Evolutionary conservation across 2,888 invertebrate genomes (phyloP).

Genomic region (Ochropleura plecta): DNA sequence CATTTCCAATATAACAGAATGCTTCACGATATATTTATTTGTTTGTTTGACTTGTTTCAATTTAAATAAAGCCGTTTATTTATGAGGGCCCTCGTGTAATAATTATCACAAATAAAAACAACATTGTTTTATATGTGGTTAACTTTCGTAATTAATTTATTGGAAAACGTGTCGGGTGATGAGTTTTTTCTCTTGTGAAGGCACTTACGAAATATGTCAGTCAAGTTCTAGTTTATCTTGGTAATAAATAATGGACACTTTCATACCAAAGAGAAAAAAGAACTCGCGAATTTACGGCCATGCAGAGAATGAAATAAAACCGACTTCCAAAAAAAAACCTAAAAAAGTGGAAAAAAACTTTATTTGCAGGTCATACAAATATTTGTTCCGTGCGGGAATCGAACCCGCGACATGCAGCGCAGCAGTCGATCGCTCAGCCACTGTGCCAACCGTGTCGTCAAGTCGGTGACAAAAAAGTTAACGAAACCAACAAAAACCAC

Average conservation of each 20-base stretch:
- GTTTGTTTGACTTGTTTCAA: conserved; percentile 35
- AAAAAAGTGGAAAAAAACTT: too few species aligned
- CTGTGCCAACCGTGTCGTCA: too few species aligned
- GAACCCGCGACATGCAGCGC: too few species aligned
- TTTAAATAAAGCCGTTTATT: conserved; percentile 43
- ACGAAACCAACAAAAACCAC: too few species aligned
- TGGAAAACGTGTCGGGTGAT: not conserved
- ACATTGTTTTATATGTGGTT: conserved; percentile 15
- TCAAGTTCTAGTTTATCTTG: not conserved
- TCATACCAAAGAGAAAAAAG: not conserved
- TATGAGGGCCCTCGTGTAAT: conserved; percentile 14
- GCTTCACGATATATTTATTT: conserved; percentile 25
- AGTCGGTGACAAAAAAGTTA: too few species aligned
- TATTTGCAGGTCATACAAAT: too few species aligned
- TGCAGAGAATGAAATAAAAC: too few species aligned
- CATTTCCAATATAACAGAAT: conserved; percentile 24
- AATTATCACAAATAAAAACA: conserved; percentile 28
- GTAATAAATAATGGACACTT: not conserved
- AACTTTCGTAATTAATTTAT: not conserved
- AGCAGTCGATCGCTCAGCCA: too few species aligned
- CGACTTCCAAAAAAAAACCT: too few species aligned
- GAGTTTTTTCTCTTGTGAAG: not conserved
- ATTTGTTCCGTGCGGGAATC: too few species aligned
- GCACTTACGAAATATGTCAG: not conserved
- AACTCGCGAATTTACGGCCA: not conserved